Conservation (phyloP, 2,888 invertebrate genomes). For the Drosophila nr. fundita region DNA sequence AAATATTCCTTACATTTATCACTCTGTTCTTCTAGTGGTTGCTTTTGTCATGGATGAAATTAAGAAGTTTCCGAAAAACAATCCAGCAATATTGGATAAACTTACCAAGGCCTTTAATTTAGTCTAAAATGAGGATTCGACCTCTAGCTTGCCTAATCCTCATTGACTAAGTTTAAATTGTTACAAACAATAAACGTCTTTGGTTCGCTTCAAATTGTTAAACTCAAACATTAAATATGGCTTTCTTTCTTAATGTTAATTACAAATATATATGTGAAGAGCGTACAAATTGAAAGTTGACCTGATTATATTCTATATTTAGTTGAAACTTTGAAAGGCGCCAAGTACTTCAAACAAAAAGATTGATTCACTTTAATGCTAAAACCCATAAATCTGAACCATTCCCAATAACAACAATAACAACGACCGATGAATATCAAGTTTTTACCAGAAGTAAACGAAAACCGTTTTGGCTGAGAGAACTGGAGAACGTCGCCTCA, state of each 20-base stretch:
- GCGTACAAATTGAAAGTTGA: slow-evolving; percentile 21
- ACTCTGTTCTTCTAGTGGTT: slow-evolving; percentile 61
- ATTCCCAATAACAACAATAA: slow-evolving; percentile 31
- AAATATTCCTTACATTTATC: neutral
- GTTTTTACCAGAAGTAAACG: slow-evolving; percentile 39
- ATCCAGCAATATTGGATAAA: slow-evolving; percentile 44
- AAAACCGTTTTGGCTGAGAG: slow-evolving; percentile 34
- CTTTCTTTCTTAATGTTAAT: slow-evolving; percentile 22
- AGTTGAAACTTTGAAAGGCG: neutral
- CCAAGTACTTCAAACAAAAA: neutral
- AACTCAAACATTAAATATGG: slow-evolving; percentile 27
- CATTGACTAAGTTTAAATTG: slow-evolving; percentile 10
- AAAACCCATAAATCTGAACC: slow-evolving; percentile 15
- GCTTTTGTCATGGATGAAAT: slow-evolving; percentile 67
- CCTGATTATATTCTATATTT: neutral
- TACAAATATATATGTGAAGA: slow-evolving; percentile 26
- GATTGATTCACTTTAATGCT: neutral
- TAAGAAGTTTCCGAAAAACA: slow-evolving; percentile 56
- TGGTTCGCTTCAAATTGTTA: slow-evolving; percentile 52
- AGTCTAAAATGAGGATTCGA: neutral
- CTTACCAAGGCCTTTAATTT: slow-evolving; percentile 65
- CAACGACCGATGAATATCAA: slow-evolving; percentile 25
- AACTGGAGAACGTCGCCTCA: slow-evolving; percentile 33
- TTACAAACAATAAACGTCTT: slow-evolving; percentile 36
- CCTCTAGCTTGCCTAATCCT: neutral